phyloP scores from a whole-genome alignment of 2,113 vertebrate species.

The Leptocoma aspasia region DNA sequence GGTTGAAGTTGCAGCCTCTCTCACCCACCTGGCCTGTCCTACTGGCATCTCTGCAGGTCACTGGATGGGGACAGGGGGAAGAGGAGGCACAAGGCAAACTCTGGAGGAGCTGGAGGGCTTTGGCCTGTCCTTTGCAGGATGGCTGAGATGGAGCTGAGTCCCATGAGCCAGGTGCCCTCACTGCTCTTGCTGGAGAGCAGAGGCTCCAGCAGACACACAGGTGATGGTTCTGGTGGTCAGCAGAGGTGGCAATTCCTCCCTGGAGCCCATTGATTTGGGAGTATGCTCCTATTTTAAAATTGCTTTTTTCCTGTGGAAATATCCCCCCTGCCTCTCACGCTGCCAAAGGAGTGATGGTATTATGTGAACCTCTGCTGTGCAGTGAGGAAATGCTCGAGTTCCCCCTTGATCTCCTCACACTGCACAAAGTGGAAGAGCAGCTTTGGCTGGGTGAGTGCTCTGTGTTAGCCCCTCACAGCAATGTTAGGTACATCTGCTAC shows the following conservation, averaged over 20 bases:
- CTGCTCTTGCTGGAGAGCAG: neutral
- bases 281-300: neutral
- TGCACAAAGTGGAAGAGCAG: neutral
- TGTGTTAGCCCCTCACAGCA: neutral
- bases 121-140: neutral
- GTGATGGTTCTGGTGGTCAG: neutral
- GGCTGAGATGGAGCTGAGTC: neutral
- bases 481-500: neutral
- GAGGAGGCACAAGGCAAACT: neutral
- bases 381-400: neutral
- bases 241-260: neutral
- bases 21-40: neutral
- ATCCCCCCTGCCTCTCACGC: neutral
- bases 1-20: neutral
- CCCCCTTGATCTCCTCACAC: neutral
- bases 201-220: accelerated
- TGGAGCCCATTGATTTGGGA: neutral
- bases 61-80: neutral
- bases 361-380: neutral
- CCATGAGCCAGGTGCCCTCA: neutral
- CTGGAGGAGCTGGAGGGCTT: neutral
- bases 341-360: neutral
- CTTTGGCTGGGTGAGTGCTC: neutral
- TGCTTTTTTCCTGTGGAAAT: neutral
- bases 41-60: too few relatives aligned